These are phyloP conservation scores for Helogale parvula DNA, from an alignment of 2,113 vertebrate genomes.

Conservation along the genomic window DNA sequence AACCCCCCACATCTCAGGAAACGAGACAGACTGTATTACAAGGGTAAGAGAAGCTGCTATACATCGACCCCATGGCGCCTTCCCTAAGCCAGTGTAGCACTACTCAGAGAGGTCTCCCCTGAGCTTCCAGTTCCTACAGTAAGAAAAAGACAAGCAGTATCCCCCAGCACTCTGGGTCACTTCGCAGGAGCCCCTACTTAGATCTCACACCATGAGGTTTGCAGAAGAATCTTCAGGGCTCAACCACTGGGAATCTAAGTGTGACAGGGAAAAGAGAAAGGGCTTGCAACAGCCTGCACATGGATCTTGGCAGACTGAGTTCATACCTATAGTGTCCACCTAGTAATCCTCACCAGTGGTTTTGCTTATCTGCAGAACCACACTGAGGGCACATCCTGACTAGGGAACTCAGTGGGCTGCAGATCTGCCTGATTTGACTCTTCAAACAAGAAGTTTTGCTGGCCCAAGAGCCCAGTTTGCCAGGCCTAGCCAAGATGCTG, in stretches of 20 bases:
- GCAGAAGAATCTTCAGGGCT: not conserved
- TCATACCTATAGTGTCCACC: not conserved
- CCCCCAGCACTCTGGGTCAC: not conserved
- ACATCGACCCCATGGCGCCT: not conserved
- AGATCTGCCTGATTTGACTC: not conserved
- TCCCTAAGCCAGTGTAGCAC: not conserved
- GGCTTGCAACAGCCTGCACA: not conserved
- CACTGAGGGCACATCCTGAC: not conserved
- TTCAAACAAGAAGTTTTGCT: not conserved
- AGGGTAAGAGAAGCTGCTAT: not conserved
- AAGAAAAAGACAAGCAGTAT: not conserved
- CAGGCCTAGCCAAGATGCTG: not conserved
- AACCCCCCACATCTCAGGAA: not conserved
- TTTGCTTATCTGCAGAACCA: not conserved
- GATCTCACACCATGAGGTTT: not conserved
- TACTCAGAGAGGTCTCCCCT: not conserved
- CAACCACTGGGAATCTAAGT: not conserved
- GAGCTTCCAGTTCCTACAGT: not conserved
- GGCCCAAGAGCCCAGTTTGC: not conserved
- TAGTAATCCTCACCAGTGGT: not conserved
- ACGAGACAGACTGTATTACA: not conserved
- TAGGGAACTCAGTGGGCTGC: not conserved
- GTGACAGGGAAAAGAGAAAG: not conserved
- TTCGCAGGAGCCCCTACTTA: not conserved
- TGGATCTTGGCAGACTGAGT: not conserved